Evolutionary conservation across 2,113 vertebrate species (phyloP).

Genomic region (Pogonocichla stellata): DNA sequence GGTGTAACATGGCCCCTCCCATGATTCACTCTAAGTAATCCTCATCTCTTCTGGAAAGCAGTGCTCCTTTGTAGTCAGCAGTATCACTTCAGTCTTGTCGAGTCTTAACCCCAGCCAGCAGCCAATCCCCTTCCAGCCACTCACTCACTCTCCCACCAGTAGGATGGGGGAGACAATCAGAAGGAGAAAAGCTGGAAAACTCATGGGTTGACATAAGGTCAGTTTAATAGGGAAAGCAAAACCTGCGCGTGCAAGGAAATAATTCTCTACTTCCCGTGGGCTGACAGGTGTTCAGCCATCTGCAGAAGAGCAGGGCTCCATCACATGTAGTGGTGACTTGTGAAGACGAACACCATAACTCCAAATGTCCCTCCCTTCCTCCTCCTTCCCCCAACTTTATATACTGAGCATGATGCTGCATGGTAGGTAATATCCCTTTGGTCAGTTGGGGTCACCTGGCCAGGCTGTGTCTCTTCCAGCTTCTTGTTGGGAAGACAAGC

Average conservation of each 20-base stretch:
- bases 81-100: background rate
- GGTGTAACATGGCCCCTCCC: background rate
- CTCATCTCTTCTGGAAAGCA: background rate
- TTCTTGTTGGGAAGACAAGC: background rate
- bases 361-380: background rate
- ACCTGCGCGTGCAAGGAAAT: background rate
- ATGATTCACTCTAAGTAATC: background rate
- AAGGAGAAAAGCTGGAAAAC: background rate
- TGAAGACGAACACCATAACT: background rate
- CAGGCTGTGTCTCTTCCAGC: rapidly evolving
- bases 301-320: background rate
- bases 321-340: rapidly evolving
- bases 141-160: background rate
- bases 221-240: background rate
- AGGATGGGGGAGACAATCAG: rapidly evolving
- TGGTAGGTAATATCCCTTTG: background rate
- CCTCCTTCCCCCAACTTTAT: background rate
- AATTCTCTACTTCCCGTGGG: background rate
- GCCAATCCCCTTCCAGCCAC: background rate
- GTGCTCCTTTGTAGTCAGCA: background rate
- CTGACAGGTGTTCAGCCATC: background rate
- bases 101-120: background rate
- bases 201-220: background rate
- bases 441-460: background rate
- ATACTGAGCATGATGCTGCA: background rate